Percentiles rank a stretch among this genome's conserved stretches.
These are phyloP conservation scores for Amaurobius ferox DNA, from an alignment of 2,888 invertebrate species.

Conservation along the genomic window DNA sequence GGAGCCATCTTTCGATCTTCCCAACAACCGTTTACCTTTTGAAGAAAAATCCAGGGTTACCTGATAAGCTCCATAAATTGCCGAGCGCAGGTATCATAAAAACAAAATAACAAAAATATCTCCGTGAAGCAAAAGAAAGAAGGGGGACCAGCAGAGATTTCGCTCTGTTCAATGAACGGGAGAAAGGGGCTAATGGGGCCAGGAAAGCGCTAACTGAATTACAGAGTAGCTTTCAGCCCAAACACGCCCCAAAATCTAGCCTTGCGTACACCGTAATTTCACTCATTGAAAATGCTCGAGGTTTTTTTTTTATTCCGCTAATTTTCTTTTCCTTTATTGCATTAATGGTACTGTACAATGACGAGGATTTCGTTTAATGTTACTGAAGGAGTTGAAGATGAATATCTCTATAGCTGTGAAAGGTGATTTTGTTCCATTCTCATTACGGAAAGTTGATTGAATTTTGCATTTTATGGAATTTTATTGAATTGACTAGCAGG, in stretches of 20 bases:
- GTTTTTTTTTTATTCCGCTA: not conserved
- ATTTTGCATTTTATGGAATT: too few species aligned
- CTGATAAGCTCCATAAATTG: constrained; percentile 64
- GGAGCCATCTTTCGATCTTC: not conserved
- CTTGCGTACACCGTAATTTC: constrained; percentile 28
- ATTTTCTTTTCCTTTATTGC: not conserved
- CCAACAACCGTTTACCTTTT: not conserved
- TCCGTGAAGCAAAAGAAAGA: constrained; percentile 25
- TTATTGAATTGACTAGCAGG: too few species aligned
- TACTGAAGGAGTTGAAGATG: too few species aligned
- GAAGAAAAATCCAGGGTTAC: constrained; percentile 39
- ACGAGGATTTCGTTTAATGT: too few species aligned
- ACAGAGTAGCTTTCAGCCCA: constrained; percentile 63
- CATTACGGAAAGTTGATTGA: too few species aligned
- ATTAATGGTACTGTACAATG: too few species aligned
- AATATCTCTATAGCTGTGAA: too few species aligned
- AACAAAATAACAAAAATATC: constrained; percentile 37
- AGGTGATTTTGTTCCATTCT: too few species aligned
- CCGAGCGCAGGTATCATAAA: constrained; percentile 61
- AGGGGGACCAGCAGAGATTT: not conserved
- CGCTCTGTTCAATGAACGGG: constrained; percentile 18
- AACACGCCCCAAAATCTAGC: constrained; percentile 57
- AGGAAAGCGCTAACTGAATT: constrained; percentile 65
- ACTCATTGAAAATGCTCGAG: constrained; percentile 51
- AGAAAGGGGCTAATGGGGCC: constrained; percentile 50